Evolutionary conservation across 2,888 invertebrate genomes (phyloP).

Genomic region (Sepiola atlantica): DNA sequence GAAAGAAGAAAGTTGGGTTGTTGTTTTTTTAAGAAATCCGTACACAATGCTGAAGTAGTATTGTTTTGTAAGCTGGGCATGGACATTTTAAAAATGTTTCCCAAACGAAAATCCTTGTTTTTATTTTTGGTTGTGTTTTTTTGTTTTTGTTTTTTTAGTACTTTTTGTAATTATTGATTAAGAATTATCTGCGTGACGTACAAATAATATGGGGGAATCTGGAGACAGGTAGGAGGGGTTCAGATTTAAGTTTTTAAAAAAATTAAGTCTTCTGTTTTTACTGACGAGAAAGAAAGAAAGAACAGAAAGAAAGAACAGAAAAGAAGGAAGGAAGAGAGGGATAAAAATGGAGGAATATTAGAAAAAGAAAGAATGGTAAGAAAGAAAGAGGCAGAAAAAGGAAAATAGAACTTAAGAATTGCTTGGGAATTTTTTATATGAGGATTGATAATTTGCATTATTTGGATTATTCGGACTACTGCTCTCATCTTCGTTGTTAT

Average conservation of each 20-base stretch:
- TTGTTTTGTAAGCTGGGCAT: not conserved
- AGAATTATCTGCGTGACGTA: conserved; percentile 14
- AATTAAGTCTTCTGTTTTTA: not conserved
- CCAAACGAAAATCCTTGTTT: not conserved
- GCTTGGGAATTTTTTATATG: too few relatives aligned
- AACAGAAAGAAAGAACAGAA: not conserved
- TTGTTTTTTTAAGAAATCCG: not conserved
- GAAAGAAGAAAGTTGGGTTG: not conserved
- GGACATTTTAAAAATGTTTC: not conserved
- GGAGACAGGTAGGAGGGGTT: not conserved
- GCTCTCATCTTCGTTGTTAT: too few relatives aligned
- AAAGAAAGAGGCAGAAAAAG: too few relatives aligned
- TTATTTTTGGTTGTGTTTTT: not conserved
- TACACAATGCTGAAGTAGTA: not conserved
- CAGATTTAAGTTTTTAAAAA: not conserved
- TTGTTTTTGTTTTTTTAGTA: not conserved
- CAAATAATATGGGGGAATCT: not conserved
- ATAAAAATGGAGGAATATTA: too few relatives aligned
- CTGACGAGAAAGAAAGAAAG: not conserved
- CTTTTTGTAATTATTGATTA: not conserved
- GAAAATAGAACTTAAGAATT: too few relatives aligned
- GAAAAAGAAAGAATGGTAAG: too few relatives aligned
- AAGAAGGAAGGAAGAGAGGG: not conserved
- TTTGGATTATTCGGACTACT: too few relatives aligned
- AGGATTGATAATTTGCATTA: too few relatives aligned